Evolutionary conservation across 2,888 invertebrate species (phyloP), one percentile per base, ranked within the genome.

Genomic region (Acanthosoma haemorrhoidale): DNA sequence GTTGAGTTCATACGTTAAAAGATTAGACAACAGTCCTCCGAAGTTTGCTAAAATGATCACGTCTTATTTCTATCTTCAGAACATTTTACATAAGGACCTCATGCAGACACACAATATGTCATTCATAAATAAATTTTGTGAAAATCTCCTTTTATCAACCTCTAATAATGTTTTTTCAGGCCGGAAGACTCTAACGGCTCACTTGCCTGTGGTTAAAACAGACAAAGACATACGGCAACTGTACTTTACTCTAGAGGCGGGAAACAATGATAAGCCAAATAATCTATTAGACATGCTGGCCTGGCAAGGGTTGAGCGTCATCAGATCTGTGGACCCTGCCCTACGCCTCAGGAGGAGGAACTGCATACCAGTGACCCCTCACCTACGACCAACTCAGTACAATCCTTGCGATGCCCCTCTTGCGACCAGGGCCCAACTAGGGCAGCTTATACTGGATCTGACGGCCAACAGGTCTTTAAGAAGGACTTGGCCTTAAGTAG

Each of bases 291-390:
- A 73, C 68, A 85, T 92, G 84, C 91, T 92, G 77, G 81, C 90
- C 8, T 82, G 84, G 41, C 83, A 85, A 74, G 82, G 86, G 70
- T 79, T 91, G 68, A 92, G 91, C 79, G 84, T 88, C 57, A 83
- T 93, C 78, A 84, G 92, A 68, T 91, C 90, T 29, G 88, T 90
- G 6, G 95, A 94, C 78, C 92, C 93, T 60, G 87, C 88, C 74
- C 81, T 94, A 41, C 85, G 86, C 76, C 81, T 88, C 64, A 79
- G 79, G 69, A 82, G 84, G 77, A 36, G 68, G 11, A 51, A 36
- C 11, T 74, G 74, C 36, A 61, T 61, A 21, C 38, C 61, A 3
- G 64, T 51, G 4, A 43, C 64, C 18, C 60, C 59, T 6, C n/a
- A 18, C 6, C 59, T 66, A n/a, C 18, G 36, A 3, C 68, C 72